These are phyloP conservation scores for Melipona bicolor DNA, from an alignment of 2,888 invertebrate genomes.

Conservation along the genomic window DNA sequence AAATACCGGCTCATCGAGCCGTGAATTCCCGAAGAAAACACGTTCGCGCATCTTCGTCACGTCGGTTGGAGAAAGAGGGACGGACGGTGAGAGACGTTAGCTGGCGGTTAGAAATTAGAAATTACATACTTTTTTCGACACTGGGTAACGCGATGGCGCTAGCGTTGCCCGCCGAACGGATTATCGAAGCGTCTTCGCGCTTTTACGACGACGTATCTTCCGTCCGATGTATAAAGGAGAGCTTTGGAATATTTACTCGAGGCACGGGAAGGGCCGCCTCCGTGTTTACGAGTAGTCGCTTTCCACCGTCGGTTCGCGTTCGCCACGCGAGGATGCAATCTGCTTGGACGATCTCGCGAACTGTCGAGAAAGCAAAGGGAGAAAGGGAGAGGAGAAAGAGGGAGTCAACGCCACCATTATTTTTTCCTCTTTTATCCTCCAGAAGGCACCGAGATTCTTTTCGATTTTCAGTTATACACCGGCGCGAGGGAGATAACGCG, in stretches of 20 bases:
- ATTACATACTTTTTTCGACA: background rate
- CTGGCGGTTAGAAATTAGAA: slow-evolving; percentile 51
- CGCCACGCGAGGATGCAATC: slow-evolving; percentile 61
- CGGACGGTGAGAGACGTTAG: background rate
- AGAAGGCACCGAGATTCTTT: slow-evolving; percentile 17
- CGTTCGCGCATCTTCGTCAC: background rate
- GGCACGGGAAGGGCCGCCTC: slow-evolving; percentile 53
- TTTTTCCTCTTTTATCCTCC: slow-evolving; percentile 24
- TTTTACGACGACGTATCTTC: slow-evolving; percentile 19
- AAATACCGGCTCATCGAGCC: slow-evolving; percentile 27
- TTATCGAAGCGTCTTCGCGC: slow-evolving; percentile 34
- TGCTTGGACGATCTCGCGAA: slow-evolving; percentile 51
- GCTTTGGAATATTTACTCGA: slow-evolving; percentile 44
- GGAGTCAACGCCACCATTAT: slow-evolving; percentile 27
- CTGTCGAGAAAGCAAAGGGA: slow-evolving; percentile 51
- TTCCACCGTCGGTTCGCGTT: slow-evolving; percentile 56
- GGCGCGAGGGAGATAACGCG: slow-evolving; percentile 69
- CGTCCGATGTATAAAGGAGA: slow-evolving; percentile 27
- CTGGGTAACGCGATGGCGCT: background rate
- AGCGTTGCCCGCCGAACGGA: slow-evolving; percentile 27
- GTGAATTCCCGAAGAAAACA: slow-evolving; percentile 1
- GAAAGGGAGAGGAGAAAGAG: slow-evolving; percentile 11
- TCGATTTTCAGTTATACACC: slow-evolving; percentile 55
- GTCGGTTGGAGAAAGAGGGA: background rate
- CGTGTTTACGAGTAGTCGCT: slow-evolving; percentile 53